Evolutionary conservation across 2,113 vertebrate genomes (phyloP), one percentile per base, ranked within the genome.

Genomic region (Pycnonotus jocosus): DNA sequence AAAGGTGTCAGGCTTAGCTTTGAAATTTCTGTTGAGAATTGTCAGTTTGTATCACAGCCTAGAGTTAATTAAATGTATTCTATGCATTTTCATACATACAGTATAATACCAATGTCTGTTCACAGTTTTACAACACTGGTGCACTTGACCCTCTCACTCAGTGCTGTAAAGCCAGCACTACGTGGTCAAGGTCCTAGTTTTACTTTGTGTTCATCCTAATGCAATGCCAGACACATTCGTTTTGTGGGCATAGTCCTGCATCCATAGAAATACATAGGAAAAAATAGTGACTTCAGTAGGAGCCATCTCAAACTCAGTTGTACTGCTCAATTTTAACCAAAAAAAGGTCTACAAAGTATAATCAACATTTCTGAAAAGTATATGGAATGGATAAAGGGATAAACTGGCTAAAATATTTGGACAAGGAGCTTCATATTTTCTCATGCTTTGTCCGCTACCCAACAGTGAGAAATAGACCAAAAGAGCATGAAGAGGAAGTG

Each of bases 1-100:
- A 84, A 93, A 94, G 51, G 65, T 94, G 62, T 97, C 92, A 92
- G 47, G 73, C 58, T 89, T 91, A 88, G 73, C 70, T 91, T 93
- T 83, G 70, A 94, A 64, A 93, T 92, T 85, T 93, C 83, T 74
- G 64, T 84, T 90, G 74, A 71, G 51, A 71, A 50, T 90, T 82
- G 72, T 93, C 62, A 71, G 38, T 72, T 60, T 94, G 64, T 86
- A 70, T 95, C 90, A 90, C 76, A 92, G 93, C 45, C 80, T 92
- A n/a, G 88, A 81, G 66, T 81, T 84, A 93, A 94, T 84, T 92
- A 89, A 72, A 85, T 91, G 60, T 42, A 53, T 83, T 93, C 77
- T 93, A 70, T 79, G 83, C 88, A 58, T 95, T 95, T 93, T 88
- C 69, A 81, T 88, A 80, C 35, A 28, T 77, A 40, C 56, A 13